Base-by-base conservation (phyloP, 35 echinoderm and acorn worm species). In the Apostichopus parvimensis region DNA sequence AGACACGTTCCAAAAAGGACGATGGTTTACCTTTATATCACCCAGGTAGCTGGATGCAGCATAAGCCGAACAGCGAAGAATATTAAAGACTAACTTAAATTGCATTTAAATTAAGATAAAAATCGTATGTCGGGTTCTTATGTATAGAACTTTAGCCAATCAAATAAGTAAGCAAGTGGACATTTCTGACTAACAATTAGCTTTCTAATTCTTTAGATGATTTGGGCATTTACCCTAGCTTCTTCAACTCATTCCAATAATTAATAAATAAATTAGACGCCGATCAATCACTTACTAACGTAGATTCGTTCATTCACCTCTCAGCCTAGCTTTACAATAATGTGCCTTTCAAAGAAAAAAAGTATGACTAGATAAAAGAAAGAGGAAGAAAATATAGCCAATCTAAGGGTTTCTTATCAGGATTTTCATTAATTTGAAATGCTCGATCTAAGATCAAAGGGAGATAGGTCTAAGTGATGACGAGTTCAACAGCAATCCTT, bases 51-150 rank as follows among this genome's bases (percentile, higher is more conserved):
- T 75, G 17, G 15, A 75, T 75, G 71, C 58, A 61, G 71, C 71
- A 75, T 6, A 75, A 75, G 71, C 15, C 15, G 55, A 84, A 25
- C 57, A 84, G 57, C 17, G 54, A 20, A 82, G 55, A 58, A 61
- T 84, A 59, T 58, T 58, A 84, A 84, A 84, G 81, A 84, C 13
- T 75, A 75, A 75, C 13, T 75, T 75, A 75, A 84, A 84, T 80
- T 84, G 81, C 55, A 59, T 84, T 84, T 84, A 59, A 58, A 59
- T 84, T 84, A 84, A 82, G 57, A 59, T 84, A 84, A 84, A 45
- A 84, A 84, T 84, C 81, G 21, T 24, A 22, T 20, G 55, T 84
- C 21, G 81, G 55, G 8, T 84, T 59, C 55, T 8, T 59, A 84
- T 84, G 81, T 58, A 59, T 56, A 17, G 57, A n/a, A 10, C 1